Evolutionary conservation across 1,140 invertebrate species (phyloP), one percentile per base, ranked within the genome.

Genomic region (Procambarus clarkii): DNA sequence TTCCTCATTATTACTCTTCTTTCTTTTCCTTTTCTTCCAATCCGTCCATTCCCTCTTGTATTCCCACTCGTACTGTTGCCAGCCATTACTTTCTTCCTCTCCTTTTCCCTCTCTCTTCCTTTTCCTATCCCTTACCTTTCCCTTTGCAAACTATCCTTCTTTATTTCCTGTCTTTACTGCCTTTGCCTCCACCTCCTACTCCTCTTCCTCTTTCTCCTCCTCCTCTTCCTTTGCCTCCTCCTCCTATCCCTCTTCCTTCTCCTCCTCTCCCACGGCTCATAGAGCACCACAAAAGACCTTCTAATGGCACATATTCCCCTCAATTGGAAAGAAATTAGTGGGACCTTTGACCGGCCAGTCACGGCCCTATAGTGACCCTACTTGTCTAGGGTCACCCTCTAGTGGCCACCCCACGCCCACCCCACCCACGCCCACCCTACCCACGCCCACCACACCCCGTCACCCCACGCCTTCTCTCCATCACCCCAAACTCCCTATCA

Each of bases 291-390:
- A 86, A 86, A 78, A 78, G 85, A 78, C 48, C 74, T 78, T 78
- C 71, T 78, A 78, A 86, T 86, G 78, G 46, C 85, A 24, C 76
- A 45, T 78, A 78, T 86, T 86, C 54, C 46, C 85, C 76, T 44
- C 34, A 86, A 77, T 86, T 71, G n/a, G 60, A 71, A 71, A 58
- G 71, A 58, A 78, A 86, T 78, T 86, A 86, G 85, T 76, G 85
- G 54, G 15, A 50, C 24, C 34, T 50, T 60, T 86, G 85, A 86
- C 85, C 74, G 34, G 21, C 74, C 50, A 44, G 46, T 24, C 84
- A 21, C 34, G 60, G 11, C 21, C 85, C 84, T 24, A 11, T 71
- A 74, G 2, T 60, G n/a, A n/a, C n/a, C 45, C 85, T 77, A 15
- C 69, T 21, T 48, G 48, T 74, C 69, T 4, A 21, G 11, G 60